Evolutionary conservation across 2,888 invertebrate genomes (phyloP).

Genomic region (Ochropleura plecta): DNA sequence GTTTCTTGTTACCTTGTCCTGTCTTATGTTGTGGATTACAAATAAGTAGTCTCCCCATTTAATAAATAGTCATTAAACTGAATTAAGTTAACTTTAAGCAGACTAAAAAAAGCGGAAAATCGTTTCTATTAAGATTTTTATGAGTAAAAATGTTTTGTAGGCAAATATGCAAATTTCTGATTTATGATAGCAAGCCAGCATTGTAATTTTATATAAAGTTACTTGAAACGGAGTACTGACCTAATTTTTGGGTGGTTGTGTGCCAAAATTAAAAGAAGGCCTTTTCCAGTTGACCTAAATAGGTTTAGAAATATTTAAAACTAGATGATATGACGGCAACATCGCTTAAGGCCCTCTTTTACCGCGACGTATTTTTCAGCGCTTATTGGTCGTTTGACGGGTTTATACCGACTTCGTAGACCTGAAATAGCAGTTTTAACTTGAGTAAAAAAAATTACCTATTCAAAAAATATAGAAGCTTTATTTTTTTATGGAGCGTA

Average conservation of each 20-base stretch:
- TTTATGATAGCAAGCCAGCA: slow-evolving; percentile 2
- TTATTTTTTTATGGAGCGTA: no score
- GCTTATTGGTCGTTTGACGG: no score
- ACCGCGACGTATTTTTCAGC: no score
- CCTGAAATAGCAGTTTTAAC: no score
- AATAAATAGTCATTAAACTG: neutral
- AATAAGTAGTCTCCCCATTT: neutral
- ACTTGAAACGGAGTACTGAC: slow-evolving; percentile 22
- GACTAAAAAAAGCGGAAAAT: neutral
- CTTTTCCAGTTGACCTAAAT: slow-evolving; percentile 12
- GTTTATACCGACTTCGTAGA: no score
- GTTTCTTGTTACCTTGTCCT: no score
- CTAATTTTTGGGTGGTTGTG: slow-evolving; percentile 15
- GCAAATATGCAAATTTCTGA: slow-evolving; percentile 24
- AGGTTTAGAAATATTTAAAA: slow-evolving; percentile 2
- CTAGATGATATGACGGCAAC: neutral
- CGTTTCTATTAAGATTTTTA: neutral
- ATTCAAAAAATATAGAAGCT: no score
- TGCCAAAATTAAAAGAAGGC: slow-evolving; percentile 40
- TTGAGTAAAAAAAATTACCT: no score
- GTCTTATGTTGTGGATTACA: neutral
- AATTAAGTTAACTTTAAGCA: neutral
- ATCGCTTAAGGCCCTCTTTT: no score
- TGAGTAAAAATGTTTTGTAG: neutral
- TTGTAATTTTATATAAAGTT: slow-evolving; percentile 11